Base-by-base conservation (phyloP, 2,113 vertebrate genomes). In the Meriones unguiculatus region DNA sequence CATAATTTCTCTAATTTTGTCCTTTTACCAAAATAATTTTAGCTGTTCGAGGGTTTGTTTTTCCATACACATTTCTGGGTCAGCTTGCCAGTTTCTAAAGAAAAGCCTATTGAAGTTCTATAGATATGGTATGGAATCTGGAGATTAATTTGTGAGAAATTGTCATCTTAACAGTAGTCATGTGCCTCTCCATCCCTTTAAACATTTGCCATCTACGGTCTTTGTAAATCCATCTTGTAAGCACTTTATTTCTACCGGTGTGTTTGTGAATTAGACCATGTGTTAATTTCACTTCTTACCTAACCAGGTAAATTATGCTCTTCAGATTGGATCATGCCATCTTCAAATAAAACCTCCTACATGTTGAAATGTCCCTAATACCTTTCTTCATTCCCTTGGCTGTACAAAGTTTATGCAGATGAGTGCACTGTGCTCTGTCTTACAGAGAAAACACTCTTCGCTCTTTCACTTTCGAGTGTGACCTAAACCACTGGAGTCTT, bases 11-110 rank as follows among this genome's bases (percentile, higher is more conserved):
- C n/a, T 54, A 77, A 81, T 70, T 95, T 93, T 91, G 50, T 93
- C 85, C 30, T 86, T 95, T 95, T 86, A 57, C 59, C 38, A 93
- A 87, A 82, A 77, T 69, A 73, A 9, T 95, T 91, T 93, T 94
- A 50, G 15, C 52, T 93, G 32, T 52, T 82, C 52, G 84, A 2
- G 24, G 25, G 69, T 96, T 94, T 94, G 77, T 30, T 62, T 80
- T 93, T 82, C 7, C 35, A 70, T 92, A 64, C 77, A 87, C 64
- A 87, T 90, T 87, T 94, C 73, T 72, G 9, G 17, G 67, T 92
- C 7, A 92, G 14, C 76, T 89, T 87, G 30, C 95, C 65, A 78
- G 57, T 90, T 93, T 93, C 69, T 95, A 38, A 87, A 93, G 73
- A 91, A 92, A 90, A 88, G 3, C 30, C 30, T 87, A n/a, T 24